Base-by-base conservation (phyloP, 2,797 vertebrate genomes). In the Rhynchotus rufescens region DNA sequence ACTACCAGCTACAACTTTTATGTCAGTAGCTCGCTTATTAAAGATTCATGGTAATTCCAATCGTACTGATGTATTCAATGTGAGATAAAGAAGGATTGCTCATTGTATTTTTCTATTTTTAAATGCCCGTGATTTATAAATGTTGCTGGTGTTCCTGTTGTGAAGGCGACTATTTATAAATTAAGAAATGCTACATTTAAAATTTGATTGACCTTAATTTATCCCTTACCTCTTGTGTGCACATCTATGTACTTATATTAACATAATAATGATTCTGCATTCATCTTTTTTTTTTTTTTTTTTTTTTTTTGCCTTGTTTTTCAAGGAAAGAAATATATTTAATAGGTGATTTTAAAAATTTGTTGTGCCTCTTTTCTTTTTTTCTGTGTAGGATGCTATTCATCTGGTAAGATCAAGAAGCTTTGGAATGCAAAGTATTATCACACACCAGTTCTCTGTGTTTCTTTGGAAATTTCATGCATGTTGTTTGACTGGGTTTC, bases 31-130 rank as follows among this genome's bases (percentile, higher is more conserved):
- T 77, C 84, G 30, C 30, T 65, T 90, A 84, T 96, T 93, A 87
- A 90, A 87, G 49, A 89, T 80, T 90, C 59, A 85, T 87, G 65
- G 26, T 90, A 82, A 90, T 90, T 87, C 44, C 22, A 60, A 65
- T 40, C 40, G 23, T 74, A 80, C 45, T 52, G 21, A 65, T 57
- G 32, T 47, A 74, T 84, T 52, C 90, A 86, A 86, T 90, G 15
- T 21, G 77, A 86, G 57, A 44, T 80, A 44, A 82, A 82, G 34
- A 82, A 28, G 8, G 30, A 84, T 80, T 69, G 9, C 12, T 59
- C 59, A 66, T 64, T 81, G 13, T 8, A 51, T 73, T 81, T 88
- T 88, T 79, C 67, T 86, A 2, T 26, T 93, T 93, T 84, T 40
- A 80, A 82, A 64, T 71, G 71, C 44, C 42, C 26, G 21, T 36